Evolutionary conservation across 2,797 vertebrate genomes (phyloP).

Genomic region (Crocidura indochinensis): DNA sequence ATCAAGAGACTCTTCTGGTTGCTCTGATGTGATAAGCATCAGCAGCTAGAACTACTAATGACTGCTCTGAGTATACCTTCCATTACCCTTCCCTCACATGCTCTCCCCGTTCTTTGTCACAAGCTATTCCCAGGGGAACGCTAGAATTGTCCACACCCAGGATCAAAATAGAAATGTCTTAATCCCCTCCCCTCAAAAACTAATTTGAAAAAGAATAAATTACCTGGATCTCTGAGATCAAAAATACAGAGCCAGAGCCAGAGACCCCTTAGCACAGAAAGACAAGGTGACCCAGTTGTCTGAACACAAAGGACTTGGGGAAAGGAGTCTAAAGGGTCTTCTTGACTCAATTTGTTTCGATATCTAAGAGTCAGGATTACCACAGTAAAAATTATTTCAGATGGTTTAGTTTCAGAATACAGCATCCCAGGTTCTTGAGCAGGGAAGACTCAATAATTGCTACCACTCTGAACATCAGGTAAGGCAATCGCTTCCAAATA

Average conservation of each 20-base stretch:
- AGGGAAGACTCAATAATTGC: background rate
- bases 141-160: slow-evolving; percentile 6
- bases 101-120: background rate
- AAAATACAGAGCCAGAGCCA: slow-evolving; percentile 72
- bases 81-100: background rate
- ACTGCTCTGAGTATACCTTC: background rate
- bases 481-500: background rate
- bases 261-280: slow-evolving; percentile 36
- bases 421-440: background rate
- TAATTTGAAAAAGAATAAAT: slow-evolving; percentile 64
- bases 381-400: background rate
- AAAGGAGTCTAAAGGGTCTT: slow-evolving; percentile 43
- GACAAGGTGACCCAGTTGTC: slow-evolving; percentile 78
- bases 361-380: slow-evolving; percentile 23
- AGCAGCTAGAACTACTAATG: rapidly evolving
- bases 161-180: slow-evolving; percentile 5
- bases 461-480: background rate
- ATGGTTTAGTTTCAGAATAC: background rate
- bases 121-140: slow-evolving; percentile 73
- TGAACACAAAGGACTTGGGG: slow-evolving; percentile 68
- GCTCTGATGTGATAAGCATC: rapidly evolving
- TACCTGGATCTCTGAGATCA: slow-evolving; percentile 61
- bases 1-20: background rate
- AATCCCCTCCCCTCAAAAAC: background rate
- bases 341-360: slow-evolving; percentile 48